phyloP scores from a whole-genome alignment of 2,797 vertebrate species.

The Fringilla coelebs region DNA sequence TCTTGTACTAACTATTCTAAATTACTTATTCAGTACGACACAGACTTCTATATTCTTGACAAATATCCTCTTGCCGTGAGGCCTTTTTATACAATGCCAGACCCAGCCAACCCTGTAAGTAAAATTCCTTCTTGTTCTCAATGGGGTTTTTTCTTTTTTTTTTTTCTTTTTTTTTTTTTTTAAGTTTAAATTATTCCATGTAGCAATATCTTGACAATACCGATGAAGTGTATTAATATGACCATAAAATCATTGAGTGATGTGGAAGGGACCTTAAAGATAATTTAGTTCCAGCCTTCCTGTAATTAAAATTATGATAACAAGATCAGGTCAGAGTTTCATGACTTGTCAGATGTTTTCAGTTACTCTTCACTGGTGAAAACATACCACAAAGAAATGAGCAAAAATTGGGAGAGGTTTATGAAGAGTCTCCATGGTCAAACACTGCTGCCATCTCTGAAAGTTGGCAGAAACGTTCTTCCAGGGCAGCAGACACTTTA shows the following conservation, averaged over 20 bases:
- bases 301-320: background rate
- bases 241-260: background rate
- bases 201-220: background rate
- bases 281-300: background rate
- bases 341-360: background rate
- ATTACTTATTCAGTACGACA: slow-evolving; percentile 87
- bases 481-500: background rate
- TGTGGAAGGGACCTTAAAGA: background rate
- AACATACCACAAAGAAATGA: background rate
- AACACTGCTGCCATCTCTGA: background rate
- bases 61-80: slow-evolving; percentile 97
- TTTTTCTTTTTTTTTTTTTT: background rate
- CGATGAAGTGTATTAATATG: background rate
- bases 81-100: slow-evolving; percentile 99
- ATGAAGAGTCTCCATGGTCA: background rate
- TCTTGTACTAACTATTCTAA: background rate
- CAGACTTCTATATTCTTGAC: slow-evolving; percentile 98
- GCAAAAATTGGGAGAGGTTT: background rate
- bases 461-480: background rate
- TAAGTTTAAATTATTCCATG: background rate
- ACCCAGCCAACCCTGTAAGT: slow-evolving; percentile 90
- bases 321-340: background rate
- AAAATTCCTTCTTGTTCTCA: background rate
- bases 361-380: background rate
- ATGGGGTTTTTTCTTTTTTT: background rate